A percentile compares a stretch with the other conserved stretches of the same genome.
These are phyloP conservation scores for Centropyge bicolor DNA, from an alignment of 2,797 vertebrate genomes.

Conservation along the genomic window DNA sequence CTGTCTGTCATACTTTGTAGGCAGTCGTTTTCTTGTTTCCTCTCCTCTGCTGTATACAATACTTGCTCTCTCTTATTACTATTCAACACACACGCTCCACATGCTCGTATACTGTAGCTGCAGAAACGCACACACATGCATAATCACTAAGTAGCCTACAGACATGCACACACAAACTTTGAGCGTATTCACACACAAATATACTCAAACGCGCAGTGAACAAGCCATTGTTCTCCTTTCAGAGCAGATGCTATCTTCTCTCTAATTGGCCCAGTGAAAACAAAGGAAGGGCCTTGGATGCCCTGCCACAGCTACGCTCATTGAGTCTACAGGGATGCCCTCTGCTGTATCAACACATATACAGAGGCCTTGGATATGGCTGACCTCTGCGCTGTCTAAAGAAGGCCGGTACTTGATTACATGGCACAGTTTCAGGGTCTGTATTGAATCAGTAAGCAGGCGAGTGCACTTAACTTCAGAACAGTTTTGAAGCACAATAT, in stretches of 20 bases:
- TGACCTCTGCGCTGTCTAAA: conserved; percentile 71
- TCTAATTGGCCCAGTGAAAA: conserved; percentile 87
- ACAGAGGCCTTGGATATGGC: conserved; percentile 67
- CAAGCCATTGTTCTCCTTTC: conserved; percentile 83
- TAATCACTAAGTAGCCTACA: conserved; percentile 64
- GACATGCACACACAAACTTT: conserved; percentile 60
- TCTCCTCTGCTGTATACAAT: conserved; percentile 64
- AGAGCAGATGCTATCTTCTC: conserved; percentile 83
- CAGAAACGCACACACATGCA: conserved; percentile 50
- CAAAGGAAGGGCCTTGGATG: conserved; percentile 84
- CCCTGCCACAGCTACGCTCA: conserved; percentile 65
- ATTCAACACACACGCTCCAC: conserved; percentile 64
- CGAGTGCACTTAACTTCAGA: conserved; percentile 43
- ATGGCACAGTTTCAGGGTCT: conserved; percentile 73
- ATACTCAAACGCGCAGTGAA: conserved; percentile 70
- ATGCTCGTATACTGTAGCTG: conserved; percentile 56
- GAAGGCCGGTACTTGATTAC: conserved; percentile 71
- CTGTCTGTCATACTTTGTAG: conserved; percentile 72
- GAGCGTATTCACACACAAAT: conserved; percentile 30
- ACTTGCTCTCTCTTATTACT: conserved; percentile 61
- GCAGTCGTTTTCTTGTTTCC: conserved; percentile 70
- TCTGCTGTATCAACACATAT: conserved; percentile 64
- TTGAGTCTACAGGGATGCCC: conserved; percentile 73
- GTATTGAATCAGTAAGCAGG: conserved; percentile 62
- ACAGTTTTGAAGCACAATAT: conserved; percentile 39